Conservation (phyloP, 2,797 vertebrate species). For the Lindbergichthys nudifrons region DNA sequence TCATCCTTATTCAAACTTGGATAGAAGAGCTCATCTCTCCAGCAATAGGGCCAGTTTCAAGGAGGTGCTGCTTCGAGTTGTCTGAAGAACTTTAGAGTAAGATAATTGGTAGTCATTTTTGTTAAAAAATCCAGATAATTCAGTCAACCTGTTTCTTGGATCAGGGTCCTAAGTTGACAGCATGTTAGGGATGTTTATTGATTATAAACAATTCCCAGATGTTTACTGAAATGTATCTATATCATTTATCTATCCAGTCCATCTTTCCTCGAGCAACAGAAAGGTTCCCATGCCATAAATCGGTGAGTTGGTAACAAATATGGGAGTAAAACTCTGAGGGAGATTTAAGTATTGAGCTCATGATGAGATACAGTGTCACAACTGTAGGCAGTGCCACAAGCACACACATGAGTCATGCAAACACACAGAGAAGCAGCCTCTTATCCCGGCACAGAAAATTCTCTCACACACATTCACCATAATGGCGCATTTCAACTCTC, state of each 20-base stretch:
- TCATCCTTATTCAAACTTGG: slow-evolving; percentile 49
- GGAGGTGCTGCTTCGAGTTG: background rate
- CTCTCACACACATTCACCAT: slow-evolving; percentile 28
- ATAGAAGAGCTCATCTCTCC: slow-evolving; percentile 29
- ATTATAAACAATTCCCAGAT: background rate
- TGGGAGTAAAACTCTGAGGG: background rate
- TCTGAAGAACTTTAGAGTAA: slow-evolving; percentile 31
- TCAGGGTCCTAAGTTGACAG: background rate
- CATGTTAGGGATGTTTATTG: background rate
- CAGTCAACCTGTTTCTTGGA: background rate
- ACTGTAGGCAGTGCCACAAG: slow-evolving; percentile 22
- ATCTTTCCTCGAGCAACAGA: background rate
- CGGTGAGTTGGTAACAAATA: slow-evolving; percentile 8
- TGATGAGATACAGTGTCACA: background rate
- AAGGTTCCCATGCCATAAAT: background rate
- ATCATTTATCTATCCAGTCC: background rate
- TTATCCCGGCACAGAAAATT: slow-evolving; percentile 19
- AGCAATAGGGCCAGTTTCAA: slow-evolving; percentile 12
- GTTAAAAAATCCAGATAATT: background rate
- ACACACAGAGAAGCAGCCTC: slow-evolving; percentile 12
- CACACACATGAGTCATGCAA: background rate
- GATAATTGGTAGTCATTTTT: slow-evolving; percentile 12
- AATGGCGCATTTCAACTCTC: slow-evolving; percentile 47
- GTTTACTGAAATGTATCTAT: background rate
- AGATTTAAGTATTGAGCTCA: background rate